These are phyloP conservation scores for Bradysia coprophila DNA, from an alignment of 1,140 invertebrate species.

Conservation along the genomic window DNA sequence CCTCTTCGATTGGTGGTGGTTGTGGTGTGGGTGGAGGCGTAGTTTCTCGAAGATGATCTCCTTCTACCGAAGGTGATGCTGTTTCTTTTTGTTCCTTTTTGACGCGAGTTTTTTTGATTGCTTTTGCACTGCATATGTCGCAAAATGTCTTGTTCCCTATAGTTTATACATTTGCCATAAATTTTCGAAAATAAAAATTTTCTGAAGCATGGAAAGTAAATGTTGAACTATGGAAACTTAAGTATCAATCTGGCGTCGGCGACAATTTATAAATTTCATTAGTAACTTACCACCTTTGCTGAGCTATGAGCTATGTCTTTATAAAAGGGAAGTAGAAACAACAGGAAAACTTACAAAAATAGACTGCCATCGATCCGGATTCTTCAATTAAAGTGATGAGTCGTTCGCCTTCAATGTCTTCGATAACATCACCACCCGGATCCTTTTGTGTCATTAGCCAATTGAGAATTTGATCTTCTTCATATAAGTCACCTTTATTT, in stretches of 20 bases:
- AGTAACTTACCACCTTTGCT: no score
- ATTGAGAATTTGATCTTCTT: slow-evolving; percentile 71
- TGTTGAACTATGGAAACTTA: no score
- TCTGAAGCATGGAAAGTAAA: no score
- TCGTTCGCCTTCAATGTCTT: slow-evolving; percentile 68
- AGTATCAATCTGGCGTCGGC: no score
- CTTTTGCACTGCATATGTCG: slow-evolving; percentile 57
- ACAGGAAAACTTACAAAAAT: slow-evolving; percentile 81
- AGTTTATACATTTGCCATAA: no score
- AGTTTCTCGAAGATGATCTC: slow-evolving; percentile 5
- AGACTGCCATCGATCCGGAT: slow-evolving; percentile 69
- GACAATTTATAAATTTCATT: no score
- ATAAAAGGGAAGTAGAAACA: no score
- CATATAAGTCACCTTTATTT: slow-evolving; percentile 61
- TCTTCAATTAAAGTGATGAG: slow-evolving; percentile 63
- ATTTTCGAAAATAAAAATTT: no score
- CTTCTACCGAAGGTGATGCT: slow-evolving; percentile 26
- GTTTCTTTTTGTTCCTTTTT: slow-evolving; percentile 34
- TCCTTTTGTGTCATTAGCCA: slow-evolving; percentile 85
- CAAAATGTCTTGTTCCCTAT: slow-evolving; percentile 76
- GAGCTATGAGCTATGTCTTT: no score
- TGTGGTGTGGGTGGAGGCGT: slow-evolving; percentile 13
- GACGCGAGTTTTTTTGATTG: slow-evolving; percentile 40
- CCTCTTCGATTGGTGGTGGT: no score
- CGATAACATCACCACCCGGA: slow-evolving; percentile 75